Evolutionary conservation across 2,888 invertebrate species (phyloP), one percentile per base, ranked within the genome.

Genomic region (Parnassius smintheus): DNA sequence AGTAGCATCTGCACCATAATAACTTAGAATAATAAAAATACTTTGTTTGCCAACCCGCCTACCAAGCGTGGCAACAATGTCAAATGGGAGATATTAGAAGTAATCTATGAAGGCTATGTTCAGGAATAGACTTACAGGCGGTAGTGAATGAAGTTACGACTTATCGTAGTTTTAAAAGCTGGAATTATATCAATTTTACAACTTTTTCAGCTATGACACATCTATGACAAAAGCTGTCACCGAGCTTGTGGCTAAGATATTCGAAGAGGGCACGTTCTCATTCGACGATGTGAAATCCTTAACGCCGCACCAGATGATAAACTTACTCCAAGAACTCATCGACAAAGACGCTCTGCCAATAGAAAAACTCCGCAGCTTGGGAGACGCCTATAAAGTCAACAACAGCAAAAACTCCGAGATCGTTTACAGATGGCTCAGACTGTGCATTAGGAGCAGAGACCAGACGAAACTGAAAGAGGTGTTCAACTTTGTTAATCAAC

Each of bases 381-480:
- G 95, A 49, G 79, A 88, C 0, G 80, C 92, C 0, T 98, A 97
- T 80, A 89, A 92, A 42, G 88, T 98, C 63, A 92, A 92, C 59
- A 78, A 79, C 0, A 92, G 93, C 7, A 93, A 93, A 71, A 98
- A 98, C 82, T 92, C 95, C 0, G 98, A 98, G 88, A 95, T 98
- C 57, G 93, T 92, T 18, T 94, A 89, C 84, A 94, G 96, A 57
- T 96, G 97, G 95, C 82, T 97, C 55, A 93, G 96, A 63, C 82
- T 98, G 64, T 94, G 96, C 68, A 88, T 98, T n/a, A 94, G 94
- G 77, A 95, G 95, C 11, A 93, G 92, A 61, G 95, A 97, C 92
- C 85, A 93, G 41, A 89, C 93, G 0, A 94, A 94, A 74, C 86
- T 98, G 46, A 86, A 92, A 1, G 92, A 93, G 13, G 95, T 95